These are phyloP conservation scores for Drosophila picticornis DNA, from an alignment of 2,888 invertebrate species.

Conservation along the genomic window DNA sequence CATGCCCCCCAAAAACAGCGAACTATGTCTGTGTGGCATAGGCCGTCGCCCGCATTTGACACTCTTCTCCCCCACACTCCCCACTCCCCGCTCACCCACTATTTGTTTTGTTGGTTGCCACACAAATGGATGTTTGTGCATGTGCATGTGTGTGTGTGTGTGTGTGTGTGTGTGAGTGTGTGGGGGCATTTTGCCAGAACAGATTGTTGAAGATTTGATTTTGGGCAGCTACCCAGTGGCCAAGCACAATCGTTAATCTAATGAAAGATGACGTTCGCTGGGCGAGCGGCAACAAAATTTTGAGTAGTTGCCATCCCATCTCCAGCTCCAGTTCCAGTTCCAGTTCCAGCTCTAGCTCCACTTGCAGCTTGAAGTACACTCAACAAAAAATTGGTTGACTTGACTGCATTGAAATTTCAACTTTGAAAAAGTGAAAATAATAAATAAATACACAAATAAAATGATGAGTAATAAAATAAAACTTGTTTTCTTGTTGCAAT, in stretches of 20 bases:
- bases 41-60: constrained; percentile 67
- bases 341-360: neutral
- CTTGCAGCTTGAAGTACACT: neutral
- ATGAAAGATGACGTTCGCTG: constrained; percentile 75
- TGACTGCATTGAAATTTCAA: neutral
- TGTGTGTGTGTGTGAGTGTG: constrained; percentile 14
- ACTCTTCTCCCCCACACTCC: constrained; percentile 34
- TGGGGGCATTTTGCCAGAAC: constrained; percentile 65
- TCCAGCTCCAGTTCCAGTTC: neutral
- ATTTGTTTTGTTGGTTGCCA: constrained; percentile 16
- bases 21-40: constrained; percentile 17
- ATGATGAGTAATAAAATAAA: neutral
- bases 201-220: constrained; percentile 78
- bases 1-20: constrained; percentile 16
- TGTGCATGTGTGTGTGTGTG: neutral
- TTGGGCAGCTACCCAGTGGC: constrained; percentile 61
- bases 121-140: constrained; percentile 18
- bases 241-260: constrained; percentile 74
- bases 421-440: no score
- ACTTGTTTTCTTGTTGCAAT: neutral
- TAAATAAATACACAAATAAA: neutral
- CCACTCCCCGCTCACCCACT: neutral
- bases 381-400: neutral
- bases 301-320: constrained; percentile 12
- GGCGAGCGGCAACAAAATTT: constrained; percentile 42